These are phyloP conservation scores for Garrulus glandarius DNA, from an alignment of 2,797 vertebrate genomes.

Conservation along the genomic window DNA sequence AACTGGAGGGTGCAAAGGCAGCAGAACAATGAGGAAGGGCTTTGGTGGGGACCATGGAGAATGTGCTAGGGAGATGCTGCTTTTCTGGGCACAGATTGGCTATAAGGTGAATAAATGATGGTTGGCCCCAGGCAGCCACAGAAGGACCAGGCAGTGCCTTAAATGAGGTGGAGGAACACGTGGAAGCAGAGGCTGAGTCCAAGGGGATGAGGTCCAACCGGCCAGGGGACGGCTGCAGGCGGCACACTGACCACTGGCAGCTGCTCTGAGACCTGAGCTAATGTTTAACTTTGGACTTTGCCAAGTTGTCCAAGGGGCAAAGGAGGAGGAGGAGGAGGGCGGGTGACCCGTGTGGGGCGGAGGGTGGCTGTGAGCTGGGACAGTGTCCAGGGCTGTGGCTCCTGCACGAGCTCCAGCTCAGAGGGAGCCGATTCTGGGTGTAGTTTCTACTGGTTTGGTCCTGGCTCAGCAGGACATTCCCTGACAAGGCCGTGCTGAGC, in stretches of 20 bases:
- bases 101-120: neutral
- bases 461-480: neutral
- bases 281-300: slow-evolving; percentile 51
- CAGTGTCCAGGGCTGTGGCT: neutral
- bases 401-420: accelerated
- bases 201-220: accelerated
- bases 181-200: neutral
- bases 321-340: neutral
- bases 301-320: neutral
- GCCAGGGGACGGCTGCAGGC: neutral
- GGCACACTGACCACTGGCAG: accelerated
- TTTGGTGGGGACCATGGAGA: neutral
- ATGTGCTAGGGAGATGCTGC: neutral
- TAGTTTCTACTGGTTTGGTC: neutral
- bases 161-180: accelerated
- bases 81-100: accelerated
- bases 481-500: neutral
- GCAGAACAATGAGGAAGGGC: neutral
- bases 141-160: neutral
- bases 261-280: neutral
- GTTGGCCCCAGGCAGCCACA: accelerated
- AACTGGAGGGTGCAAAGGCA: neutral
- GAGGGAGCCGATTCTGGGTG: neutral
- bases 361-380: neutral
- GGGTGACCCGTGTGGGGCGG: accelerated